Evolutionary conservation across 2,888 invertebrate genomes (phyloP).

Genomic region (Odontothrips loti): DNA sequence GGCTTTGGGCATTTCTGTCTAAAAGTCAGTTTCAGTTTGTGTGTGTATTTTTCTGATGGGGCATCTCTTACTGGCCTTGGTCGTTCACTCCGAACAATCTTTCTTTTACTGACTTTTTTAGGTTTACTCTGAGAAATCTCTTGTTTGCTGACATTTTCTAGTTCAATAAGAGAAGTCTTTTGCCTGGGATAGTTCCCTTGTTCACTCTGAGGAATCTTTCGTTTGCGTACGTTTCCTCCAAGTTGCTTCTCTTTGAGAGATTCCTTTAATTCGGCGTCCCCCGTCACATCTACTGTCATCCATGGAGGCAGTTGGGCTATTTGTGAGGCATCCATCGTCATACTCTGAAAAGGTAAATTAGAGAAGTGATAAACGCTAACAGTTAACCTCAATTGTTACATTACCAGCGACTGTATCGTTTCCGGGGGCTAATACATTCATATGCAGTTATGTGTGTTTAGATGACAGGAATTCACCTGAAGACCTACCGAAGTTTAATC

Average conservation of each 20-base stretch:
- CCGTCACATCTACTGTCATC: neutral
- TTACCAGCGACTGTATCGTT: neutral
- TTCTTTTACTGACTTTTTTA: too few species aligned
- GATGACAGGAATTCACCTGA: neutral
- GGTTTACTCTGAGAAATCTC: too few species aligned
- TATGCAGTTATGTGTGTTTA: neutral
- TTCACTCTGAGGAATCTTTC: neutral
- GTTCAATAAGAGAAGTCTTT: too few species aligned
- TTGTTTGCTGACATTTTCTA: too few species aligned
- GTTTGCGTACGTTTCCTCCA: neutral
- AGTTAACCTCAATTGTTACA: neutral
- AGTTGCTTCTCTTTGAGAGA: too few species aligned
- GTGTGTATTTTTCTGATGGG: too few species aligned
- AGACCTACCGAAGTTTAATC: neutral
- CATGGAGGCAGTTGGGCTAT: neutral
- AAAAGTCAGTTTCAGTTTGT: neutral
- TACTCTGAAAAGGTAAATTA: neutral
- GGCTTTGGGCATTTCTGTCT: neutral
- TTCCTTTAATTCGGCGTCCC: neutral
- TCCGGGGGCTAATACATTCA: neutral
- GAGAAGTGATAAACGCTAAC: neutral
- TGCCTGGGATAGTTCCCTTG: neutral
- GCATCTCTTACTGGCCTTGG: too few species aligned
- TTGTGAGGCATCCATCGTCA: neutral
- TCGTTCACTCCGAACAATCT: too few species aligned